Conservation (phyloP, 2,888 invertebrate species). For the Idaea dimidiata region DNA sequence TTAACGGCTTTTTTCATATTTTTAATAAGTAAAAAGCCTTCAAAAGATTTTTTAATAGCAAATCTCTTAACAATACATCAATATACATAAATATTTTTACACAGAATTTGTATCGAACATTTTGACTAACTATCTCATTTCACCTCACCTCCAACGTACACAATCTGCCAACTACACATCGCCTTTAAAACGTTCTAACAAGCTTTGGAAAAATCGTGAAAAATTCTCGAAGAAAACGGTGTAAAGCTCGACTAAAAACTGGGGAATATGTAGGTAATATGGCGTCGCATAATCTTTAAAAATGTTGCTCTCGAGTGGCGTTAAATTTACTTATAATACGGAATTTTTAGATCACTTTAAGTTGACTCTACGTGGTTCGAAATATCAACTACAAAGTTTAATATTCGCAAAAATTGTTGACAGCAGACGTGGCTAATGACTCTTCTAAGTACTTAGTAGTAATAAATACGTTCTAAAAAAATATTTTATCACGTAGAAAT, state of each 20-base stretch:
- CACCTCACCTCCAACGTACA: neutral
- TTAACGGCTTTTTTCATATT: too few species aligned
- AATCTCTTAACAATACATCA: too few species aligned
- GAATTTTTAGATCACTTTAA: neutral
- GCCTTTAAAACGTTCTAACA: neutral
- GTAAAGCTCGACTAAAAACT: neutral
- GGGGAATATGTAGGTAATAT: neutral
- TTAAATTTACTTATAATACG: neutral
- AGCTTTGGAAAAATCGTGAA: neutral
- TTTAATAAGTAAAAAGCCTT: too few species aligned
- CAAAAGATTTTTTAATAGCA: too few species aligned
- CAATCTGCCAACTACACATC: slow-evolving; percentile 1
- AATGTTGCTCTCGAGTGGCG: neutral
- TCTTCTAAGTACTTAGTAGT: too few species aligned
- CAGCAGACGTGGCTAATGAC: too few species aligned
- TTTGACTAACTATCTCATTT: neutral
- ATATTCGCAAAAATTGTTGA: too few species aligned
- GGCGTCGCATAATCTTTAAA: neutral
- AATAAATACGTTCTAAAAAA: too few species aligned
- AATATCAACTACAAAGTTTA: too few species aligned
- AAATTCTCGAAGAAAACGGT: neutral
- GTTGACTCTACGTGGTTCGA: neutral
- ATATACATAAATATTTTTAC: neutral
- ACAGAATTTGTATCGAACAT: neutral
- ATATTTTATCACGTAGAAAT: too few species aligned